Evolutionary conservation across 2,797 vertebrate species (phyloP).

Genomic region (Eutrigla gurnardus): DNA sequence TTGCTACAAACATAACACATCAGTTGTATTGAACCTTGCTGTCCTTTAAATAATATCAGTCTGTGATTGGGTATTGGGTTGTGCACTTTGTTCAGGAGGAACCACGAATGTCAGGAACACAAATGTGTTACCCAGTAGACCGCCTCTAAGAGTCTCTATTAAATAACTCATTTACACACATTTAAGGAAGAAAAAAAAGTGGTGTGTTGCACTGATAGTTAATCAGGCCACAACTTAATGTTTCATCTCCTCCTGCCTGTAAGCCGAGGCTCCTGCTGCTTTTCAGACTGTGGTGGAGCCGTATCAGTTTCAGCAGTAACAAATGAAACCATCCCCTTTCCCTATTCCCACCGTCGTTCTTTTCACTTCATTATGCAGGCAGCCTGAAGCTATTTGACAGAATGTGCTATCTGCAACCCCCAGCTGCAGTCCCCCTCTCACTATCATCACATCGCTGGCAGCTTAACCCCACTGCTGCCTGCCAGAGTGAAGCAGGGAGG

Average conservation of each 20-base stretch:
- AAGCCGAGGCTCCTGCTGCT: slow-evolving; percentile 53
- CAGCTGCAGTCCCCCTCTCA: slow-evolving; percentile 81
- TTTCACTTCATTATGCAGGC: slow-evolving; percentile 86
- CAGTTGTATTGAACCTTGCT: background rate
- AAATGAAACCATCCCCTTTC: slow-evolving; percentile 69
- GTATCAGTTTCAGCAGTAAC: slow-evolving; percentile 72
- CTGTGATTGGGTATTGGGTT: background rate
- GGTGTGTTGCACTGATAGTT: slow-evolving; percentile 62
- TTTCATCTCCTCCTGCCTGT: slow-evolving; percentile 67
- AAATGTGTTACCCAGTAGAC: background rate
- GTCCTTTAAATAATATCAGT: background rate
- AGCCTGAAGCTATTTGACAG: slow-evolving; percentile 86
- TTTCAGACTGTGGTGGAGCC: slow-evolving; percentile 41
- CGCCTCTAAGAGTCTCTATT: slow-evolving; percentile 4
- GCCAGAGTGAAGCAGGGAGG: slow-evolving; percentile 61
- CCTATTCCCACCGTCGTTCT: slow-evolving; percentile 52
- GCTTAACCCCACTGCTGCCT: slow-evolving; percentile 81
- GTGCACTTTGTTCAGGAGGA: background rate
- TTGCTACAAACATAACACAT: background rate
- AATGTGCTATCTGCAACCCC: slow-evolving; percentile 87
- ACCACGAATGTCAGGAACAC: background rate
- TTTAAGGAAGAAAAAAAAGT: slow-evolving; percentile 6
- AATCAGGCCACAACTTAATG: slow-evolving; percentile 77
- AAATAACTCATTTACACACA: slow-evolving; percentile 2
- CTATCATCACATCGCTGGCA: slow-evolving; percentile 84